These are phyloP conservation scores for Planococcus citri DNA, from an alignment of 1,140 invertebrate genomes.

Conservation along the genomic window DNA sequence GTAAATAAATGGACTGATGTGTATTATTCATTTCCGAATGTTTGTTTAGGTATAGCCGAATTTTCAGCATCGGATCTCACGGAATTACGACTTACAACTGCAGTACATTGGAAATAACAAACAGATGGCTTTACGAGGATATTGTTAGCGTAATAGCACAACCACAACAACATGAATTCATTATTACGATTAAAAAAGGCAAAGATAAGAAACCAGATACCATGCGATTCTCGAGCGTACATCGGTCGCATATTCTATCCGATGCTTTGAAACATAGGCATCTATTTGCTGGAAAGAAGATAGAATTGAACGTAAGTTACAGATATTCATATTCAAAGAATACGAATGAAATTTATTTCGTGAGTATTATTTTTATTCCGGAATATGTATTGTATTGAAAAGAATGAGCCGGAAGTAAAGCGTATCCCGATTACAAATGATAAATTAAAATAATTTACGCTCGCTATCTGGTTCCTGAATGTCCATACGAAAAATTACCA, in stretches of 20 bases:
- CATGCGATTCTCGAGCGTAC: constrained; percentile 96
- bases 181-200: constrained; percentile 76
- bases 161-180: constrained; percentile 53
- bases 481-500: no score
- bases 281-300: constrained; percentile 64
- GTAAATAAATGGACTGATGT: not conserved
- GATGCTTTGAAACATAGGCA: constrained; percentile 73
- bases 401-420: not conserved
- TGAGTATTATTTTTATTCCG: not conserved
- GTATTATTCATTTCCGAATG: not conserved
- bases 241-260: constrained; percentile 80
- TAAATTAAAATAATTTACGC: not conserved
- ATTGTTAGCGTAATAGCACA: constrained; percentile 57
- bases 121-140: constrained; percentile 81
- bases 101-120: constrained; percentile 84
- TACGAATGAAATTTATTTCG: constrained; percentile 9
- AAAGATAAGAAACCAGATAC: constrained; percentile 63
- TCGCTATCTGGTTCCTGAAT: no score
- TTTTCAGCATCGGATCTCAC: constrained; percentile 89
- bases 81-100: constrained; percentile 98
- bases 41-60: constrained; percentile 75
- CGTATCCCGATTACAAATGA: not conserved
- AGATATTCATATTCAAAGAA: no score
- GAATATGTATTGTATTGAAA: not conserved
- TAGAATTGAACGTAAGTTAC: constrained; percentile 37